Percentiles rank a stretch among this genome's conserved stretches.
These are phyloP conservation scores for Acanthisitta chloris DNA, from an alignment of 2,113 vertebrate genomes.

Conservation along the genomic window DNA sequence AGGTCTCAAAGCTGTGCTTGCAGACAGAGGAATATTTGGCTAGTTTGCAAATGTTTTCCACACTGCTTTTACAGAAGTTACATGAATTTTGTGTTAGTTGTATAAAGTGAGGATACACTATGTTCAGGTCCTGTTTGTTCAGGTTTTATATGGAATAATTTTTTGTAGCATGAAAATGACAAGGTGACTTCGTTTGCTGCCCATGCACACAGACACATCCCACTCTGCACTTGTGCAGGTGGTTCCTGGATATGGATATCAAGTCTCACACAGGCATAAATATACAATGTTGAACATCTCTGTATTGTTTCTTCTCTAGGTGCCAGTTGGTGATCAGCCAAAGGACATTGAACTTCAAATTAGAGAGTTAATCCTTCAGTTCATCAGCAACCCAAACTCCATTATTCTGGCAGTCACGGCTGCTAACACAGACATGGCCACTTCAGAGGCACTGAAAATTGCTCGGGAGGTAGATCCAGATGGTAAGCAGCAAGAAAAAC, in stretches of 20 bases:
- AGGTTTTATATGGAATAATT: neutral
- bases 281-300: neutral
- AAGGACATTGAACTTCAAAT: conserved; percentile 98
- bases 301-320: conserved; percentile 64
- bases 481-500: conserved; percentile 74
- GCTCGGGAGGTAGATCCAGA: conserved; percentile 95
- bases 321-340: conserved; percentile 96
- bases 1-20: neutral
- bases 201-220: neutral
- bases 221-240: neutral
- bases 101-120: neutral
- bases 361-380: conserved; percentile 90
- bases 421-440: conserved; percentile 98
- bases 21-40: neutral
- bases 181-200: neutral
- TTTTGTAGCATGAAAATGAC: neutral
- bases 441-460: conserved; percentile 96
- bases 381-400: conserved; percentile 97
- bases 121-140: neutral
- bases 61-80: neutral
- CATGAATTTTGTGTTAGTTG: neutral
- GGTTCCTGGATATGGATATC: neutral
- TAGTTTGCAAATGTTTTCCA: neutral
- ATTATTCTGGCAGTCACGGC: conserved; percentile 97
- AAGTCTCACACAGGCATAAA: neutral